These are phyloP conservation scores for Streblospio benedicti DNA, from an alignment of 1,140 invertebrate genomes.

Conservation along the genomic window DNA sequence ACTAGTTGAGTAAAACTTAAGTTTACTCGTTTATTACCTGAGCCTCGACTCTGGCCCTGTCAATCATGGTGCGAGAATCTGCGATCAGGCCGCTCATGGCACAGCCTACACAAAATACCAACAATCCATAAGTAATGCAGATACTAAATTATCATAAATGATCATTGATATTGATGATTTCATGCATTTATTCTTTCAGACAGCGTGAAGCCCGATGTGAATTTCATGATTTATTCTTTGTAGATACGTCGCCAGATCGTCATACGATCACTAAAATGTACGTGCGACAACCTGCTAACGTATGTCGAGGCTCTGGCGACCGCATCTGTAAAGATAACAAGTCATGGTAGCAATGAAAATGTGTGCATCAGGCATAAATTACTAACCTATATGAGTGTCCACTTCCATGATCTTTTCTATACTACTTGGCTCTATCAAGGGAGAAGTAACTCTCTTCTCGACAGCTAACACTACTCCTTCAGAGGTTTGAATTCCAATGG, in stretches of 20 bases:
- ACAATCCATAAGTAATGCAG: constrained; percentile 1
- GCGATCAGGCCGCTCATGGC: constrained; percentile 97
- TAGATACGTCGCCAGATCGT: no score
- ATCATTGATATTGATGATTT: no score
- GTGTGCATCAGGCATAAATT: neutral
- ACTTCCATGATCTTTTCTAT: constrained; percentile 94
- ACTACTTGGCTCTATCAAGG: constrained; percentile 88
- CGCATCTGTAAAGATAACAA: no score
- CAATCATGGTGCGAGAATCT: constrained; percentile 89
- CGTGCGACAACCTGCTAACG: no score
- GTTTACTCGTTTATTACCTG: no score
- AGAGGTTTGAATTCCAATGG: constrained; percentile 90
- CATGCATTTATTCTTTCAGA: no score
- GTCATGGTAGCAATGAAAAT: no score
- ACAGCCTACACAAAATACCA: constrained; percentile 56
- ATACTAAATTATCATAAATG: neutral
- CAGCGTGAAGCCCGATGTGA: no score
- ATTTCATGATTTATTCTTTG: no score
- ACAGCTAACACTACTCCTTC: constrained; percentile 94
- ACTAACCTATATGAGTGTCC: constrained; percentile 82
- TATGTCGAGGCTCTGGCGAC: no score
- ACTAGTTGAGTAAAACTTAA: no score
- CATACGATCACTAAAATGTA: no score
- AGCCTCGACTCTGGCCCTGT: constrained; percentile 88
- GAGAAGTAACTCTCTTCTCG: constrained; percentile 93